Conservation (phyloP, 35 echinoderm and acorn worm genomes). For the Hemicentrotus pulcherrimus region DNA sequence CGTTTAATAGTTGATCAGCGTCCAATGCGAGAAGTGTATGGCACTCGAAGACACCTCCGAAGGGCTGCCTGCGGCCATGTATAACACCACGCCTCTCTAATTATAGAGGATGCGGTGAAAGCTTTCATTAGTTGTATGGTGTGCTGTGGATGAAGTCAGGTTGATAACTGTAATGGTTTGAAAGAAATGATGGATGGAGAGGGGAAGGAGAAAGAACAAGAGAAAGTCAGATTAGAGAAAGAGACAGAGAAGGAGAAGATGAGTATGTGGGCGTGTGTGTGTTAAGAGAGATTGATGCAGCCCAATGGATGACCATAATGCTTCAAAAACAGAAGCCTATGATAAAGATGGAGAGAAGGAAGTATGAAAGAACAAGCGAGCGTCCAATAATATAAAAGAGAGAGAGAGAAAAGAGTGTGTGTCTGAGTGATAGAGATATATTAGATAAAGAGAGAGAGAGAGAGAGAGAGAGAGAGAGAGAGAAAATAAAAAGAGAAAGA, state of each 20-base stretch:
- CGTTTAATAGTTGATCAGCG: conserved; percentile 25
- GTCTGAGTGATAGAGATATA: too few species aligned
- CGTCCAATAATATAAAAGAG: neutral
- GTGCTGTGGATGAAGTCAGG: neutral
- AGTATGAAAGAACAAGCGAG: neutral
- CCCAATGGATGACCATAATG: too few species aligned
- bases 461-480: neutral
- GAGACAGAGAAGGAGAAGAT: too few species aligned
- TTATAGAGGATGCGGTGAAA: conserved; percentile 15
- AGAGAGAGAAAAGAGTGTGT: neutral
- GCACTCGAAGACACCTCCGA: neutral
- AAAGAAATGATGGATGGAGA: neutral
- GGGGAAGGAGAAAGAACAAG: neutral
- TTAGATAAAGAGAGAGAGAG: neutral
- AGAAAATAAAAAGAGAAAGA: neutral
- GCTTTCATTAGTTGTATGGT: neutral
- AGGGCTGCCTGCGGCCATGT: neutral
- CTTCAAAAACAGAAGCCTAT: too few species aligned
- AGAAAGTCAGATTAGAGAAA: neutral
- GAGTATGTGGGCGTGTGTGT: too few species aligned
- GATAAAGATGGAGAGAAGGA: neutral
- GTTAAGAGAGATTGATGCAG: too few species aligned
- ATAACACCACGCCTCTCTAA: conserved; percentile 2
- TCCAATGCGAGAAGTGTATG: neutral
- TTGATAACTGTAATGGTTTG: neutral